Base-by-base conservation (phyloP, 2,888 invertebrate species). In the Dynastes maya region DNA sequence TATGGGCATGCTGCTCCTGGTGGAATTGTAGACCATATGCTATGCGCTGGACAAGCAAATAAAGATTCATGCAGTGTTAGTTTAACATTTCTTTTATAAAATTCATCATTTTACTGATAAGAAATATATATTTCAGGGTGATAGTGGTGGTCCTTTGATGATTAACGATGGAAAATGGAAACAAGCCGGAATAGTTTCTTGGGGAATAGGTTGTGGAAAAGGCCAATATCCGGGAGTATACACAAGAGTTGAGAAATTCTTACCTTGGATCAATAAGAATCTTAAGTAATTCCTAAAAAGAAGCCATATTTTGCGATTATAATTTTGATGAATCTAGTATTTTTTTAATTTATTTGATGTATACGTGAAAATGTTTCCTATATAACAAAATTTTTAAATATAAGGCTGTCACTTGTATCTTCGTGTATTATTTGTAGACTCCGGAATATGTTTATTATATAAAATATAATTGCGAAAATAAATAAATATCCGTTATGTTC, bases 131-230 rank as follows among this genome's bases (percentile, higher is more conserved):
- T 87, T 87, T 61, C 88, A 96, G 96, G 96, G 96, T 65, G 96
- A 97, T 87, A 96, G 96, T 83, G 97, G 97, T 65, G 97, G 97
- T 4, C 97, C 97, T 0, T 88, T 97, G 84, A 95, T 96, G 94
- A 92, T 96, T 11, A 94, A 93, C 85, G 93, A 94, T 77, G 92
- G 92, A 51, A 92, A 92, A 79, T 96, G 96, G 94, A 94, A 92
- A 0, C 96, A 96, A 89, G 94, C 95, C 22, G 97, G 97, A 75
- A 93, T 97, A 70, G 97, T 97, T 27, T 96, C 96, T 13, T 97
- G 96, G 96, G 97, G 97, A 80, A 96, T 97, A 83, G 96, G 96
- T 53, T 97, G 97, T 87, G 96, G 96, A 77, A 96, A 96, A 89
- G 96, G 96, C 27, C 96, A 96, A 86, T 97, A 96, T 89, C 97